Evolutionary conservation across 2,113 vertebrate species (phyloP).

Genomic region (Castor canadensis): DNA sequence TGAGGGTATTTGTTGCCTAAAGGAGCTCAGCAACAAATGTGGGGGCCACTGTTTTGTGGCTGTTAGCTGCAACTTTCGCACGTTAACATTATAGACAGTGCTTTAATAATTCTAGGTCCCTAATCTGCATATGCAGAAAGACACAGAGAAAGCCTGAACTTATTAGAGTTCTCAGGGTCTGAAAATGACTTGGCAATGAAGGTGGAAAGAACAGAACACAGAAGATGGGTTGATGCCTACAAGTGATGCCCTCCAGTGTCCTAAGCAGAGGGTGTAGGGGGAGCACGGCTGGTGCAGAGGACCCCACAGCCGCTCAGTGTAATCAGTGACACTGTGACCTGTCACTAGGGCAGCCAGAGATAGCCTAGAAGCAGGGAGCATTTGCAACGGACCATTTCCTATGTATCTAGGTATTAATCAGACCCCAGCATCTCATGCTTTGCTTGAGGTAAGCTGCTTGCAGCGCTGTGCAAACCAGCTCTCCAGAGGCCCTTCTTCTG

Average conservation of each 20-base stretch:
- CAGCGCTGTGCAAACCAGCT: not conserved
- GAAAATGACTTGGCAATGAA: slow-evolving; percentile 20
- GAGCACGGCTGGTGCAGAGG: not conserved
- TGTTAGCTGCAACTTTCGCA: not conserved
- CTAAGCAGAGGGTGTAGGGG: slow-evolving; percentile 1
- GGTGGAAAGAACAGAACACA: not conserved
- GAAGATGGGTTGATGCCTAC: not conserved
- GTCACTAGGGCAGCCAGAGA: slow-evolving; percentile 41
- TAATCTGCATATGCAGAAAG: slow-evolving; percentile 11
- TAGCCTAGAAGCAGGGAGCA: slow-evolving; percentile 46
- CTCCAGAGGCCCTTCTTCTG: not conserved
- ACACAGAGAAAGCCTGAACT: not conserved
- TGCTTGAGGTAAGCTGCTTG: not conserved
- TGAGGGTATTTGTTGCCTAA: not conserved
- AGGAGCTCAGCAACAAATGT: slow-evolving; percentile 13
- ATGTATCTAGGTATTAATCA: not conserved
- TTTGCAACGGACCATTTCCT: slow-evolving; percentile 45
- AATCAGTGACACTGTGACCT: not conserved
- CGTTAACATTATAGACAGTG: slow-evolving; percentile 4
- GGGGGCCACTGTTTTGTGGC: not conserved
- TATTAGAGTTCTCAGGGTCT: not conserved
- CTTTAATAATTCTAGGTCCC: slow-evolving; percentile 19
- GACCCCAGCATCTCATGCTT: not conserved
- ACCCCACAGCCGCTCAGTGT: not conserved
- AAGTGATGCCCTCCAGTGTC: not conserved